A percentile compares a stretch with the other conserved stretches of the same genome.
Conservation (phyloP, 2,797 vertebrate genomes). For the Sarcophilus harrisii region DNA sequence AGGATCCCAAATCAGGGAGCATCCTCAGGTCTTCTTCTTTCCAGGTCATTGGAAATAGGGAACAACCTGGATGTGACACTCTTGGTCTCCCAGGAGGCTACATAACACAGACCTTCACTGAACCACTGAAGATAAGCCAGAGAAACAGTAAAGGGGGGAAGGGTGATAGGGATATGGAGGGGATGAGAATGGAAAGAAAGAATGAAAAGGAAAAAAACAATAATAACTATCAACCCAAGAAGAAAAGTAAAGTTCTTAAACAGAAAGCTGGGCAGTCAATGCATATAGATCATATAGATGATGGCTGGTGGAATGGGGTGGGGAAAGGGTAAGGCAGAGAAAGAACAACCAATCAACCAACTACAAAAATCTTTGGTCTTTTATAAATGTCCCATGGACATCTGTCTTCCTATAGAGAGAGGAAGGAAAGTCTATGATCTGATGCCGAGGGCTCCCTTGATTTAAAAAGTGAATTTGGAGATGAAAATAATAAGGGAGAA, state of each 20-base stretch:
- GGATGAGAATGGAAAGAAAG: not conserved
- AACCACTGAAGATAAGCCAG: slow-evolving; percentile 26
- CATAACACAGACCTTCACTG: slow-evolving; percentile 66
- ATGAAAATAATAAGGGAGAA: slow-evolving; percentile 74
- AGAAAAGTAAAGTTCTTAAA: not conserved
- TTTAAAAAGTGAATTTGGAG: slow-evolving; percentile 75
- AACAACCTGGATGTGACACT: slow-evolving; percentile 59
- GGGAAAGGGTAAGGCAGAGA: not conserved
- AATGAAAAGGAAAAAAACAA: not conserved
- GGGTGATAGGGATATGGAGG: not conserved
- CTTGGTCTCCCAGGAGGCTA: slow-evolving; percentile 57
- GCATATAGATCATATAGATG: not conserved
- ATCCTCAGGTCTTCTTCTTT: slow-evolving; percentile 60
- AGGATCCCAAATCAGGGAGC: slow-evolving; percentile 51
- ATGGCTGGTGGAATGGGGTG: not conserved
- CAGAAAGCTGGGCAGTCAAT: not conserved
- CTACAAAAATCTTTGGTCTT: not conserved
- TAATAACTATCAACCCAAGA: not conserved
- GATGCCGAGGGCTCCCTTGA: slow-evolving; percentile 59
- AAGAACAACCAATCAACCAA: not conserved
- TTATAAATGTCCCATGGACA: not conserved
- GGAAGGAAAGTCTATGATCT: slow-evolving; percentile 49
- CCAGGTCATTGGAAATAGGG: slow-evolving; percentile 61
- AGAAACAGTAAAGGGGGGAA: not conserved
- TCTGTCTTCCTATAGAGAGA: slow-evolving; percentile 21